Conservation (phyloP, 2,888 invertebrate species). For the Cinara cedri region DNA sequence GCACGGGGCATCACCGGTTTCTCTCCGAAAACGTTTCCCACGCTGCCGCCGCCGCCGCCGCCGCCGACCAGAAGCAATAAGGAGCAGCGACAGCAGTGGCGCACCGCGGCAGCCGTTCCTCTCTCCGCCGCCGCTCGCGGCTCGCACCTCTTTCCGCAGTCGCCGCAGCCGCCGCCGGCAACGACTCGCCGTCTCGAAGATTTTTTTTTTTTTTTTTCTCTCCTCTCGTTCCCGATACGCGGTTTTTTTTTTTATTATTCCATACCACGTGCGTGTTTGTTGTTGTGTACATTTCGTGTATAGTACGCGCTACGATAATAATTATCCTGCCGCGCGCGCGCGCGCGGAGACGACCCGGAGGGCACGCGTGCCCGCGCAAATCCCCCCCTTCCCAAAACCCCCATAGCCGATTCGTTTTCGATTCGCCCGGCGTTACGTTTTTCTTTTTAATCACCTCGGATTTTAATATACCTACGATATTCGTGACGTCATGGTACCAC, state of each 20-base stretch:
- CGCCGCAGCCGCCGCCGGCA: background rate
- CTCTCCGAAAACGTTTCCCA: conserved; percentile 45
- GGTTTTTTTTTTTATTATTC: conserved; percentile 49
- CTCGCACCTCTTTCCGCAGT: conserved; percentile 21
- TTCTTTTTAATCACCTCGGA: no score
- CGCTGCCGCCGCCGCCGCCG: conserved; percentile 44
- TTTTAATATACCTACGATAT: no score
- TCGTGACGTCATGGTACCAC: no score
- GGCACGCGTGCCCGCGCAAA: conserved; percentile 12
- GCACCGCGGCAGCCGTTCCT: conserved; percentile 23
- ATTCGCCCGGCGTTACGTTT: no score
- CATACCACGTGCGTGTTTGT: background rate
- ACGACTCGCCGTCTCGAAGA: conserved; percentile 3
- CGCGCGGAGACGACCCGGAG: background rate
- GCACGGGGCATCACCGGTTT: conserved; percentile 54
- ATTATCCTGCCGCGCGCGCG: conserved; percentile 28
- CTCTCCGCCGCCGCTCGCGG: conserved; percentile 59
- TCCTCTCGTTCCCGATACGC: conserved; percentile 61
- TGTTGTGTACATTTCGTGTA: background rate
- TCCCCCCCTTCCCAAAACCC: background rate
- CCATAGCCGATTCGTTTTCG: no score
- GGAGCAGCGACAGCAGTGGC: conserved; percentile 4
- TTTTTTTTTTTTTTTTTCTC: conserved; percentile 1
- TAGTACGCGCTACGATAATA: conserved; percentile 41
- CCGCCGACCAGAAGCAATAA: conserved; percentile 41